A percentile compares a stretch with the other conserved stretches of the same genome.
These are phyloP conservation scores for Eugnorisma glareosa DNA, from an alignment of 2,888 invertebrate species.

Conservation along the genomic window DNA sequence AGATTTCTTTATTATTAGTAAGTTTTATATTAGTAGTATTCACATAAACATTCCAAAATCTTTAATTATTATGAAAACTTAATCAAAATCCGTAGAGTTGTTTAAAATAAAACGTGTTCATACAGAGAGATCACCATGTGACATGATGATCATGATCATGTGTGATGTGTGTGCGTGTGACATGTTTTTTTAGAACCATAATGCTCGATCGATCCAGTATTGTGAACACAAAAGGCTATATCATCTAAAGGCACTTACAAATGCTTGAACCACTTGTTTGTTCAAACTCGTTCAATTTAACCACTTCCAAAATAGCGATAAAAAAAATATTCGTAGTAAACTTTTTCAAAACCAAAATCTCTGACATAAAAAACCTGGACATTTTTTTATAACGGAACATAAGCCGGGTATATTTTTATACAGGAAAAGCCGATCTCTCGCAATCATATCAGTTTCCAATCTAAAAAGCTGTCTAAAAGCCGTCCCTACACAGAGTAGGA, in stretches of 20 bases:
- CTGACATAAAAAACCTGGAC: background rate
- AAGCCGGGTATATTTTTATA: constrained; percentile 26
- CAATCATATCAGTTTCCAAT: constrained; percentile 42
- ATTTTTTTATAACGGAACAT: constrained; percentile 18
- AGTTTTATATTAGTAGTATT: background rate
- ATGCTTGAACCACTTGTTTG: background rate
- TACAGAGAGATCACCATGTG: too few relatives aligned
- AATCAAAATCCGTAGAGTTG: background rate
- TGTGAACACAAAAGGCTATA: background rate
- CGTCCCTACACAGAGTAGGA: constrained; percentile 20
- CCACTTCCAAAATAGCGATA: background rate
- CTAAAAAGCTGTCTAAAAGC: constrained; percentile 39
- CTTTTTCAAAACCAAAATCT: constrained; percentile 7
- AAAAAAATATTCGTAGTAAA: too few relatives aligned
- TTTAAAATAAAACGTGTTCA: background rate
- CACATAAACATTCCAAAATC: background rate
- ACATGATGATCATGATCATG: too few relatives aligned
- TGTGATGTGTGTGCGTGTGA: too few relatives aligned
- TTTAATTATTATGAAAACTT: background rate
- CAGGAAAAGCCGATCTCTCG: constrained; percentile 26
- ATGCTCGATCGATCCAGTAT: background rate
- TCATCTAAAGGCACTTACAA: background rate
- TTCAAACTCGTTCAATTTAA: background rate
- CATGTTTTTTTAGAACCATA: too few relatives aligned
- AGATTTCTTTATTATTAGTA: background rate